Evolutionary conservation across 2,113 vertebrate species (phyloP).

Genomic region (Chaenocephalus aceratus): DNA sequence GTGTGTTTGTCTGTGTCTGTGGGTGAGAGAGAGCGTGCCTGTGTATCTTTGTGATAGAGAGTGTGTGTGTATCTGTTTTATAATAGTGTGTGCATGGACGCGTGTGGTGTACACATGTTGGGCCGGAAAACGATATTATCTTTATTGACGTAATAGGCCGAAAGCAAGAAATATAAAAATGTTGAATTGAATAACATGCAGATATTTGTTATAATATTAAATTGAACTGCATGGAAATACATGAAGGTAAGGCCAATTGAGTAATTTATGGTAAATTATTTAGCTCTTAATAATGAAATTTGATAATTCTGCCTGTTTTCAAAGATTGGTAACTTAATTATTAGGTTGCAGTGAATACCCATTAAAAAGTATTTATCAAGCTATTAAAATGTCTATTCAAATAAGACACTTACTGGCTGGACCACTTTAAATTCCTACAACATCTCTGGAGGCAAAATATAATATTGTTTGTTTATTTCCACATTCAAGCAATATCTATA

Average conservation of each 20-base stretch:
- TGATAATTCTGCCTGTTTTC: not conserved
- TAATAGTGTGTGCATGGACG: not conserved
- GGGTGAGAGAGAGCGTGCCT: not conserved
- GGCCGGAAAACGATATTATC: not conserved
- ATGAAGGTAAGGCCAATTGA: not conserved
- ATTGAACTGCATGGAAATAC: not conserved
- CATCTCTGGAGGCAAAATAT: not conserved
- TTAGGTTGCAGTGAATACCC: not conserved
- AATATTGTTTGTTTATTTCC: not conserved
- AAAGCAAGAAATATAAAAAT: not conserved
- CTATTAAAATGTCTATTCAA: not conserved
- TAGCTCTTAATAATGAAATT: not conserved
- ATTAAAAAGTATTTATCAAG: not conserved
- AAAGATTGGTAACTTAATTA: too few species aligned
- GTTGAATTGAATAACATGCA: not conserved
- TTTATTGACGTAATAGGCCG: not conserved
- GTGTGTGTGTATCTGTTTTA: not conserved
- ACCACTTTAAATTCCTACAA: not conserved
- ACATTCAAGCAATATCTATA: slow-evolving; percentile 44
- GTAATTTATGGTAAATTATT: not conserved
- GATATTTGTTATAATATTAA: not conserved
- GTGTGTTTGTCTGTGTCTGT: not conserved
- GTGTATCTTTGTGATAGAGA: not conserved
- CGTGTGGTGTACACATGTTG: slow-evolving; percentile 9
- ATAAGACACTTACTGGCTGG: not conserved